Evolutionary conservation across 2,113 vertebrate genomes (phyloP).

Genomic region (Daboia siamensis): DNA sequence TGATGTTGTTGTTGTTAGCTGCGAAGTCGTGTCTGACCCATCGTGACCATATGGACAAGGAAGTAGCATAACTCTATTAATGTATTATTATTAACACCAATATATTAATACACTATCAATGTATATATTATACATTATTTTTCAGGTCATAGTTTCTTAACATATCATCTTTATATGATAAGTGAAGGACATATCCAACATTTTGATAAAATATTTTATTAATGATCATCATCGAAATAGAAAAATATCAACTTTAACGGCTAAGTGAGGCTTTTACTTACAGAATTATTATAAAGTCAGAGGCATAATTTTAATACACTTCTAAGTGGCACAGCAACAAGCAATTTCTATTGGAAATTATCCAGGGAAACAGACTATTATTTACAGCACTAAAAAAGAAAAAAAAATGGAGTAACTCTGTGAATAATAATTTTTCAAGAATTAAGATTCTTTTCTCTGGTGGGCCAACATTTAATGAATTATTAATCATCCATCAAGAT

Average conservation of each 20-base stretch:
- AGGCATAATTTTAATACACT: slow-evolving; percentile 69
- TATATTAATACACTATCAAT: not conserved
- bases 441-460: slow-evolving; percentile 48
- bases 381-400: slow-evolving; percentile 52
- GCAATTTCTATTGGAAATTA: slow-evolving; percentile 62
- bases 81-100: not conserved
- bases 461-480: slow-evolving; percentile 46
- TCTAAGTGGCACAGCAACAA: slow-evolving; percentile 41
- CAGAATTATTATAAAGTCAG: slow-evolving; percentile 68
- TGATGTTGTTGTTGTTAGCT: no score
- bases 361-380: slow-evolving; percentile 54
- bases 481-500: slow-evolving; percentile 45
- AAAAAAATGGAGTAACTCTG: slow-evolving; percentile 52
- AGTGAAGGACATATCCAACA: not conserved
- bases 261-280: slow-evolving; percentile 67
- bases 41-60: no score
- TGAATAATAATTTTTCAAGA: slow-evolving; percentile 49
- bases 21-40: no score
- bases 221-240: slow-evolving; percentile 73
- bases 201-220: slow-evolving; percentile 80
- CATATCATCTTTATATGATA: not conserved
- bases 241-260: slow-evolving; percentile 77
- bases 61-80: not conserved
- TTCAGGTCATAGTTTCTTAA: not conserved
- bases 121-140: no score